These are phyloP conservation scores for Girardinus metallicus DNA, from an alignment of 2,797 vertebrate genomes.

Conservation along the genomic window DNA sequence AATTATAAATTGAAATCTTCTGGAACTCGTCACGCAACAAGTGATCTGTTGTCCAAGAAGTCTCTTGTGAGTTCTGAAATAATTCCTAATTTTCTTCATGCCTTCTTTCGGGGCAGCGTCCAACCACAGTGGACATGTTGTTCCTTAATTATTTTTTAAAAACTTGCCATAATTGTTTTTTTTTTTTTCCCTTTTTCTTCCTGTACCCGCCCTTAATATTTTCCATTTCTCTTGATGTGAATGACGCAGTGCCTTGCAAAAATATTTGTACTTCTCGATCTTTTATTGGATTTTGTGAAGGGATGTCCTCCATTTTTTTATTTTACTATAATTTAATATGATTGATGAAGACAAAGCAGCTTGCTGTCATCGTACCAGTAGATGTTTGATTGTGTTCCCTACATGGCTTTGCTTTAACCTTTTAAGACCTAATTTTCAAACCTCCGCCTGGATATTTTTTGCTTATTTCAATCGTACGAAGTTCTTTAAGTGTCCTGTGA, in stretches of 20 bases:
- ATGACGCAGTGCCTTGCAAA: constrained; percentile 4
- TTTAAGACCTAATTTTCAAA: too few species aligned
- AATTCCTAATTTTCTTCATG: background rate
- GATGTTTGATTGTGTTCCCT: background rate
- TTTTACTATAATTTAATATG: background rate
- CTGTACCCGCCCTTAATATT: constrained; percentile 22
- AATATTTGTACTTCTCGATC: background rate
- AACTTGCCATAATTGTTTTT: constrained; percentile 4
- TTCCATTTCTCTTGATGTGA: constrained; percentile 37
- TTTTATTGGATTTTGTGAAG: background rate
- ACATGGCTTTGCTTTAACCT: background rate
- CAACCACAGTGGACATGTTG: constrained; percentile 15
- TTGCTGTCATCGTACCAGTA: background rate
- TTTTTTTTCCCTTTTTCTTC: background rate
- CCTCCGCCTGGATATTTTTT: too few species aligned
- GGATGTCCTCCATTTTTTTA: background rate
- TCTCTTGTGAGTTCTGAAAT: background rate
- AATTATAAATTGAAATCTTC: constrained; percentile 26
- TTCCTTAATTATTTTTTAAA: constrained; percentile 23
- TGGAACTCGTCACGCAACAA: constrained; percentile 12
- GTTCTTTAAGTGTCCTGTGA: too few species aligned
- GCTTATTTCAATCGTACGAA: too few species aligned
- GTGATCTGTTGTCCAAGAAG: constrained; percentile 2
- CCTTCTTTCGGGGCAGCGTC: background rate
- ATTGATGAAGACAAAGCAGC: background rate